Base-by-base conservation (phyloP, 2,113 vertebrate genomes). In the Ophiodon elongatus region DNA sequence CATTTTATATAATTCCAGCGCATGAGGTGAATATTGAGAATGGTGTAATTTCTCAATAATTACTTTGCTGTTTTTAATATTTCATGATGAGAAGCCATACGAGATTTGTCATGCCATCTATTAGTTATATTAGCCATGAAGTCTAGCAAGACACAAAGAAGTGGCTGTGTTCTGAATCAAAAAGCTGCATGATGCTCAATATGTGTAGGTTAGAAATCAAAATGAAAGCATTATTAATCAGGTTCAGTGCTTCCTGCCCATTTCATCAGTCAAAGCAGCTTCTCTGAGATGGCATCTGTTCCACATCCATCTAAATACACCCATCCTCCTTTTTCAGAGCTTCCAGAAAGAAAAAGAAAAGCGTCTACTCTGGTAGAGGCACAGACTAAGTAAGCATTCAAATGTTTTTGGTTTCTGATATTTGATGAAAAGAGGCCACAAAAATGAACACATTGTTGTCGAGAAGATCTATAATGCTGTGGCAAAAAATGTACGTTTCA, bases 41-140 rank as follows among this genome's bases (percentile, higher is more conserved):
- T 73, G 65, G 62, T 82, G 82, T 85, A 79, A 91, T 93, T 84
- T 74, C 79, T 80, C 76, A 88, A 86, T 93, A 89, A 89, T 89
- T 65, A 70, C 66, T 54, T 87, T 79, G 45, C 33, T 74, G 73
- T 82, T 85, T 91, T 89, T 83, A 87, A 93, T 90, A 91, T 89
- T 90, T 89, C 77, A 91, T 67, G 52, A 90, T 88, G 83, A 85
- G 73, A 33, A 79, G 79, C 79, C 80, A 70, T 76, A 67, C 41
- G 80, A 79, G 11, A 89, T 93, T 84, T 83, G 45, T 82, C 73
- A 79, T 50, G 19, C 10, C 27, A 77, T 81, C 62, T 84, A 47
- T 78, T 57, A 37, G 45, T 82, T 80, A 64, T 59, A 72, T 69
- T 41, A 71, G 33, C 68, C 17, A n/a, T 54, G 54, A 80, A 63